These are phyloP conservation scores for Phymorhynchus buccinoides DNA, from an alignment of 1,140 invertebrate species.

Conservation along the genomic window DNA sequence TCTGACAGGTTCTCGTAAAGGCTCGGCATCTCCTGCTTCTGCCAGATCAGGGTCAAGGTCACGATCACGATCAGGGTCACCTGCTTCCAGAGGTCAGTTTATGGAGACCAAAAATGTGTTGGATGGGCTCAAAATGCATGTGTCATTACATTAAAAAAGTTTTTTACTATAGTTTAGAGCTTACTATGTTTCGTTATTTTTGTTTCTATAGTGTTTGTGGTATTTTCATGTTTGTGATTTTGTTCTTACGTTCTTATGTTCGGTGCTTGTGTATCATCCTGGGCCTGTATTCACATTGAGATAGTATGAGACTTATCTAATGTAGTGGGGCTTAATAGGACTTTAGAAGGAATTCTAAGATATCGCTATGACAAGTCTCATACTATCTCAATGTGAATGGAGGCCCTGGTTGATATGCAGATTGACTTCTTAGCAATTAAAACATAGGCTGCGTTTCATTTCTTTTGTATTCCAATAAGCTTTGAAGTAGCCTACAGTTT, in stretches of 20 bases:
- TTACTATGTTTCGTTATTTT: background rate
- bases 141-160: background rate
- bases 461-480: too few species aligned
- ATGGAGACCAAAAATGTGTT: background rate
- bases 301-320: too few species aligned
- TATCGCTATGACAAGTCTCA: too few species aligned
- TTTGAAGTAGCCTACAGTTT: too few species aligned
- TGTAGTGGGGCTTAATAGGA: too few species aligned
- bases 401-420: too few species aligned
- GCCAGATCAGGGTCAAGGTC: slow-evolving; percentile 39
- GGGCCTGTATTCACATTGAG: too few species aligned
- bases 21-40: slow-evolving; percentile 34
- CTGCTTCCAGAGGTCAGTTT: slow-evolving; percentile 28
- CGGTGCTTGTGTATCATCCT: too few species aligned
- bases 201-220: background rate
- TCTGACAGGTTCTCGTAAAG: slow-evolving; percentile 7
- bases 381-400: too few species aligned
- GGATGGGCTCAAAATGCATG: background rate
- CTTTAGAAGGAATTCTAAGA: too few species aligned
- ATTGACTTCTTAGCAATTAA: too few species aligned
- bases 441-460: too few species aligned
- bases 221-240: background rate
- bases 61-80: slow-evolving; percentile 35
- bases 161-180: background rate
- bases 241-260: background rate